Evolutionary conservation across 2,888 invertebrate genomes (phyloP).

Genomic region (Orchesella flavescens): DNA sequence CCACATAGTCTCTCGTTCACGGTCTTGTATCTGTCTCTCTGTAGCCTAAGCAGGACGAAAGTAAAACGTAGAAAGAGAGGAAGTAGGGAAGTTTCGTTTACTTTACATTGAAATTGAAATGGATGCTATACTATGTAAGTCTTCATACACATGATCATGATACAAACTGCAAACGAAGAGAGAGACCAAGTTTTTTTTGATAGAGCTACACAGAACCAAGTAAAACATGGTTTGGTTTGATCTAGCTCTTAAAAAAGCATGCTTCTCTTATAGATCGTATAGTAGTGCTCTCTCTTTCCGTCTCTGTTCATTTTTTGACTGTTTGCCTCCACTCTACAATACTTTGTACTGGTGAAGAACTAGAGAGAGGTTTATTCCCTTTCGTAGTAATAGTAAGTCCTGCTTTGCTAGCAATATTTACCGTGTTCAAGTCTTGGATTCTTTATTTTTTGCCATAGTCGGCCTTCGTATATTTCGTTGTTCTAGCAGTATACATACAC

Average conservation of each 20-base stretch:
- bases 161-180: background rate
- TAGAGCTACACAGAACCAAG: too few relatives aligned
- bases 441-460: background rate
- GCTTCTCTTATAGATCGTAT: slow-evolving; percentile 30
- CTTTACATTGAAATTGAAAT: background rate
- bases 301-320: slow-evolving; percentile 16
- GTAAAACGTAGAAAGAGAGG: slow-evolving; percentile 9
- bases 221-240: slow-evolving; percentile 21
- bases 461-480: background rate
- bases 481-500: background rate
- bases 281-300: too few relatives aligned
- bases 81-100: background rate
- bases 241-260: slow-evolving; percentile 25
- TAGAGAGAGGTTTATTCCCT: too few relatives aligned
- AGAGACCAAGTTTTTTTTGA: background rate
- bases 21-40: slow-evolving; percentile 9
- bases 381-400: too few relatives aligned
- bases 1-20: slow-evolving; percentile 2
- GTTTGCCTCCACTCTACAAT: slow-evolving; percentile 19
- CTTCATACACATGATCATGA: too few relatives aligned
- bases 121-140: too few relatives aligned
- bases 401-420: too few relatives aligned
- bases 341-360: background rate
- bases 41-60: background rate
- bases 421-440: too few relatives aligned